Percentiles rank a stretch among this genome's conserved stretches.
These are phyloP conservation scores for Simalia tracyae DNA, from an alignment of 2,797 vertebrate species.

Conservation along the genomic window DNA sequence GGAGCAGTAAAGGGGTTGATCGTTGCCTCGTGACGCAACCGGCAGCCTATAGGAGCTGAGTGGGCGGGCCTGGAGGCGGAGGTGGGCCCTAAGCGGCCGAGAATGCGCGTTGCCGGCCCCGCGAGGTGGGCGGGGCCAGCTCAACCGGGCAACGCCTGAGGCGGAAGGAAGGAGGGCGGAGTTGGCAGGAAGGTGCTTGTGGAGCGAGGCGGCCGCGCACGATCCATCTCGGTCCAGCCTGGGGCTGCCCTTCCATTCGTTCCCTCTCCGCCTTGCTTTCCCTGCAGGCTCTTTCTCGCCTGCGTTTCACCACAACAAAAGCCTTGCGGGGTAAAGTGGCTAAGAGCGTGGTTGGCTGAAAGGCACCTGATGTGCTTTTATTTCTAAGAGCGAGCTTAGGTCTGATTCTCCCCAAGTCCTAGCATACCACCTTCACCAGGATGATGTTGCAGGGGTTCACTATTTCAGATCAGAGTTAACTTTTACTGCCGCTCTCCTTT, in stretches of 20 bases:
- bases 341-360: not conserved
- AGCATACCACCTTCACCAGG: not conserved
- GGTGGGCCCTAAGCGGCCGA: not conserved
- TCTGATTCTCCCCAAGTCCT: no score
- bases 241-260: no score
- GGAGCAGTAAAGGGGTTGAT: not conserved
- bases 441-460: not conserved
- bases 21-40: slow-evolving; percentile 25
- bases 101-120: no score
- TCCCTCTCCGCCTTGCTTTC: no score
- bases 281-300: no score
- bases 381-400: not conserved
- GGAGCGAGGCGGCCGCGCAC: not conserved
- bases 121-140: not conserved
- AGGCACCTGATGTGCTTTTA: not conserved
- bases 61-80: not conserved
- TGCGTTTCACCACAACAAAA: no score
- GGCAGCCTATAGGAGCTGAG: not conserved
- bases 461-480: not conserved
- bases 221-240: not conserved
- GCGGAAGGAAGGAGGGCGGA: not conserved
- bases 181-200: not conserved
- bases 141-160: no score
- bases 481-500: not conserved
- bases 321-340: no score